A percentile compares a stretch with the other conserved stretches of the same genome.
These are phyloP conservation scores for Aleiodes testaceus DNA, from an alignment of 2,888 invertebrate genomes.

Conservation along the genomic window DNA sequence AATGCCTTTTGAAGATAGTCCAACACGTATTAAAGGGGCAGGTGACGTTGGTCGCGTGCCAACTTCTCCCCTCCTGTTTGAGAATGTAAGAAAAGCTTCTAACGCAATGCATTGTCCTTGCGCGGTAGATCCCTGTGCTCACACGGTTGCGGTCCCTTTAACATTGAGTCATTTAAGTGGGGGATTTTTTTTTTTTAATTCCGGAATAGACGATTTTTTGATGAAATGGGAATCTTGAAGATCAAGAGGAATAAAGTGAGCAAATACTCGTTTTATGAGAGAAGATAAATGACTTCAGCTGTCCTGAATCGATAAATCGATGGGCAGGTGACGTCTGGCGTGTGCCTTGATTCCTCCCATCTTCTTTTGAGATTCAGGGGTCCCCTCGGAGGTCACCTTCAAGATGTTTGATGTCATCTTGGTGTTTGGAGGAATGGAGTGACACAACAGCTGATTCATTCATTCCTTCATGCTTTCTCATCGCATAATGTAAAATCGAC, in stretches of 20 bases:
- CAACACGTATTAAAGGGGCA: slow-evolving; percentile 61
- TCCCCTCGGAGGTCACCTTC: slow-evolving; percentile 42
- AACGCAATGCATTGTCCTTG: slow-evolving; percentile 62
- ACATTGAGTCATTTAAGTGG: slow-evolving; percentile 43
- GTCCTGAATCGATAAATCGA: slow-evolving; percentile 66
- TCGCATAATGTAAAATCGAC: too few species aligned
- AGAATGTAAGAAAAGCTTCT: slow-evolving; percentile 67
- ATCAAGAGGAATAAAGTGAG: too few species aligned
- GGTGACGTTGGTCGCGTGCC: slow-evolving; percentile 73
- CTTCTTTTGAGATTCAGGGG: slow-evolving; percentile 14
- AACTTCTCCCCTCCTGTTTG: slow-evolving; percentile 57
- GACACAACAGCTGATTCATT: too few species aligned
- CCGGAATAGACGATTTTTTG: too few species aligned
- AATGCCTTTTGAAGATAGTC: slow-evolving; percentile 25
- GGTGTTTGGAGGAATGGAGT: too few species aligned
- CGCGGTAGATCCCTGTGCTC: slow-evolving; percentile 54
- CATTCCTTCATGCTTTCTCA: too few species aligned
- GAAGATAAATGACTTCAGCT: slow-evolving; percentile 45
- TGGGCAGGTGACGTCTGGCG: slow-evolving; percentile 65
- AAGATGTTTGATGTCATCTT: too few species aligned
- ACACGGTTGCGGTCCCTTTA: slow-evolving; percentile 64
- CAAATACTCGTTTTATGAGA: slow-evolving; percentile 25
- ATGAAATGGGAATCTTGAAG: background rate
- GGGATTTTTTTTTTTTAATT: slow-evolving; percentile 22
- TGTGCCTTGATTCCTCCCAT: slow-evolving; percentile 64